Evolutionary conservation across 2,113 vertebrate species (phyloP), one percentile per base, ranked within the genome.

Genomic region (Gasterosteus aculeatus): DNA sequence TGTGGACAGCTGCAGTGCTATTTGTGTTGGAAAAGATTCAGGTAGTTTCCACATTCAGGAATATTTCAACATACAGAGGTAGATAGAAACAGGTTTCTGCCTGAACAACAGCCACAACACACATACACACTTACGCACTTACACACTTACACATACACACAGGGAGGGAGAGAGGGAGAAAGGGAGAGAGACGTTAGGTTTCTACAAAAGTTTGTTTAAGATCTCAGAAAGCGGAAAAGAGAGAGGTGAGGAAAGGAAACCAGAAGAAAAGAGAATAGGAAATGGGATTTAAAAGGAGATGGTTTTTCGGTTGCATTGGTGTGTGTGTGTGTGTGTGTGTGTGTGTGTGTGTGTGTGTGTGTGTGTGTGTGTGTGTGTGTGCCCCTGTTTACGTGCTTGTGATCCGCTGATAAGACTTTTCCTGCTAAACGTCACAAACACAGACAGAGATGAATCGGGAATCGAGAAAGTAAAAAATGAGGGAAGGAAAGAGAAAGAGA

Each of bases 11-110:
- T 82, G 81, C 86, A 97, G 95, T 96, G 90, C 94, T 97, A 59
- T 99, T 98, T 93, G 95, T 96, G 91, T 96, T 99, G 92, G 89
- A 87, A 85, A 69, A 59, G 66, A 69, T 71, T 87, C 68, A 74
- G 76, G 77, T 77, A 62, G 81, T 89, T 91, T 89, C 88, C 89
- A n/a, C n/a, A n/a, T n/a, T n/a, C n/a, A 82, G 76, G 84, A 85
- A 88, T 78, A 84, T 86, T 80, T 80, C 76, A 68, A 83, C 71
- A 87, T 51, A 64, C 38, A 59, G 77, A 59, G 69, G 59, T 4
- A 19, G 67, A 68, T 38, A 86, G 62, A 82, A 72, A 72, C 15
- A 7, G 64, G 74, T 85, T 80, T 87, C 71, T 70, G 77, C 72
- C 56, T 84, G 47, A 78, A 88, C 11, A 90, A 56, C 42, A 7